Evolutionary conservation across 2,113 vertebrate genomes (phyloP), one percentile per base, ranked within the genome.

Genomic region (Ovibos moschatus): DNA sequence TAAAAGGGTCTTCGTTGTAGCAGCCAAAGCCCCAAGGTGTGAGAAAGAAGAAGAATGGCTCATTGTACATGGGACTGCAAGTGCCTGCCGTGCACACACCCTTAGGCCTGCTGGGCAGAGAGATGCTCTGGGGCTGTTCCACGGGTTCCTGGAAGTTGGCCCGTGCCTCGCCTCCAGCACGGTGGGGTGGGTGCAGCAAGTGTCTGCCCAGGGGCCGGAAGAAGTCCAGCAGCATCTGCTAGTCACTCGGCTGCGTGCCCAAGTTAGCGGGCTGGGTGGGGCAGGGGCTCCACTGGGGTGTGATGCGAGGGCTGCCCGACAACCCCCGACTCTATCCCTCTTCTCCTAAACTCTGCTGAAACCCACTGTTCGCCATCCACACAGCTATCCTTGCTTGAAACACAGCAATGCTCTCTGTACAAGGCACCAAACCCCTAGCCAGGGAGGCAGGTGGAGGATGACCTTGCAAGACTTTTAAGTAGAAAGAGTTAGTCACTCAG

Each of bases 1-100:
- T 27, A 6, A 50, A 28, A 6, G 8, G 33, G 33, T 27, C 40
- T 2, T 15, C 45, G 16, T 5, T 19, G n/a, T 60, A 43, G 85
- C 45, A 5, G 82, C 21, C 1, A 5, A 78, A 58, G 79, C 51
- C 21, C 78, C 76, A 67, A 30, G 6, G 36, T 1, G 15, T 36
- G 43, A 30, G 57, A 8, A 43, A 58, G 84, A 3, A 82, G 53
- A 53, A 27, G 51, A 43, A 4, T 0, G 4, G 76, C 36, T 86
- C 1, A 0, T 3, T 23, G 11, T 0, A 2, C 2, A 5, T 1
- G 57, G 43, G 62, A 17, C 17, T 16, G 2, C 23, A 23, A 53
- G 36, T 3, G 7, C 16, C 5, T 6, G 36, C n/a, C 3, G 1
- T 10, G 7, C 8, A 23, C 33, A 30, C 0, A 15, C 17, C 7